A percentile compares a stretch with the other conserved stretches of the same genome.
Evolutionary conservation across 2,113 vertebrate genomes (phyloP).

Genomic region (Brachyistius frenatus): DNA sequence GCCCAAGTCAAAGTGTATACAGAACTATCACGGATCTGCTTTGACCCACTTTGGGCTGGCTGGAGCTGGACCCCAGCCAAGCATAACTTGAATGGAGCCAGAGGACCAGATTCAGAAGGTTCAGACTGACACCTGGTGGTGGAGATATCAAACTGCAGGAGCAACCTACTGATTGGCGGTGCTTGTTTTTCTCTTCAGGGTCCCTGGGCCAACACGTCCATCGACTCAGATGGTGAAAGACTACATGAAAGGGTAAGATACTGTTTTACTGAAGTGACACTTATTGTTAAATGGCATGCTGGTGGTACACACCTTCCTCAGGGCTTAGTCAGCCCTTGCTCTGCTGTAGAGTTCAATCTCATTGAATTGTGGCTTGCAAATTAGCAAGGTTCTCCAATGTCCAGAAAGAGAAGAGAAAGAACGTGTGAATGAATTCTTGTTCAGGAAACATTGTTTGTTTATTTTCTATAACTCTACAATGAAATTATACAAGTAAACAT

Average conservation of each 20-base stretch:
- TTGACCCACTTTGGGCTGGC: conserved; percentile 78
- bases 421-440: neutral
- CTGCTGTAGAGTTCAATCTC: too few relatives aligned
- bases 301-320: too few relatives aligned
- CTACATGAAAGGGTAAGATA: conserved; percentile 83
- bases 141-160: conserved; percentile 27
- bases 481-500: too few relatives aligned
- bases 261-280: too few relatives aligned
- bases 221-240: conserved; percentile 82
- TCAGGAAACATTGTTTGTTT: too few relatives aligned
- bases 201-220: conserved; percentile 69
- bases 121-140: conserved; percentile 76
- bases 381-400: neutral
- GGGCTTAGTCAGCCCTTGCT: too few relatives aligned
- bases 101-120: conserved; percentile 3
- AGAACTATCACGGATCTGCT: conserved; percentile 72
- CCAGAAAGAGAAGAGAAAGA: neutral
- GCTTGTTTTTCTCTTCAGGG: conserved; percentile 67
- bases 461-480: too few relatives aligned
- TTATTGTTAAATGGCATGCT: too few relatives aligned
- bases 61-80: conserved; percentile 59
- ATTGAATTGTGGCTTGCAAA: neutral
- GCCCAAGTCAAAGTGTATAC: conserved; percentile 71
- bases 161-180: neutral
- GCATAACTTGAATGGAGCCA: conserved; percentile 16